Evolutionary conservation across 1,140 invertebrate genomes (phyloP), one percentile per base, ranked within the genome.

Genomic region (Aphaenogaster floridana): DNA sequence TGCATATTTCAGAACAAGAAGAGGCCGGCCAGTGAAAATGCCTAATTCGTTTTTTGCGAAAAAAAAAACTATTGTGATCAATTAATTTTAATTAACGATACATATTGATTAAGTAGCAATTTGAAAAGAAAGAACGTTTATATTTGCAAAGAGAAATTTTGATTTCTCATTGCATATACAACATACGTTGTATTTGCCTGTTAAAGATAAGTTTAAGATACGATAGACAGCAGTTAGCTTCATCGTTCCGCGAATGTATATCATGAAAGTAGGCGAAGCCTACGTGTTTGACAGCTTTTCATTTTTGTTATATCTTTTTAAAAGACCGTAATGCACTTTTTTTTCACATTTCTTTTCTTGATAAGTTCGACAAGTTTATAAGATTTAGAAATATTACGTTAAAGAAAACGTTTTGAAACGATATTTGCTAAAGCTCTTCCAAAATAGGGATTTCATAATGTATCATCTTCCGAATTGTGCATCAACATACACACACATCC

Each of bases 1-100:
- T 92, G 85, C 80, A 15, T 72, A 80, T 94, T 93, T 78, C 89
- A 95, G 94, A 94, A 94, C 74, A 95, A 95, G 87, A 95, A 94
- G 86, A 91, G 92, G 88, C 90, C 91, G 42, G 89, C 92, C 80
- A 95, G 88, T 86, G 94, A 95, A 77, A 95, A 95, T 93, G 92
- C 91, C 84, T 95, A 92, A 94, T 85, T 89, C 86, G 63, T 81
- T 52, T 69, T 77, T 84, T 34, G 48, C 42, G 86, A 90, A 92
- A 59, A 77, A 89, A 68, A 89, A 68, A 89, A 88, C 69, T 63
- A 87, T 91, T 93, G 92, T 94, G 92, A 93, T 93, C 85, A 88
- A 66, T 66, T 63, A 81, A 88, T 80, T 72, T 91, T 91, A 88
- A 89, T 85, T 86, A 72, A 69, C 61, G 54, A 77, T 86, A 63